Percentiles rank a stretch among this genome's conserved stretches.
Evolutionary conservation across 2,888 invertebrate species (phyloP).

Genomic region (Pollenia griseotomentosa): DNA sequence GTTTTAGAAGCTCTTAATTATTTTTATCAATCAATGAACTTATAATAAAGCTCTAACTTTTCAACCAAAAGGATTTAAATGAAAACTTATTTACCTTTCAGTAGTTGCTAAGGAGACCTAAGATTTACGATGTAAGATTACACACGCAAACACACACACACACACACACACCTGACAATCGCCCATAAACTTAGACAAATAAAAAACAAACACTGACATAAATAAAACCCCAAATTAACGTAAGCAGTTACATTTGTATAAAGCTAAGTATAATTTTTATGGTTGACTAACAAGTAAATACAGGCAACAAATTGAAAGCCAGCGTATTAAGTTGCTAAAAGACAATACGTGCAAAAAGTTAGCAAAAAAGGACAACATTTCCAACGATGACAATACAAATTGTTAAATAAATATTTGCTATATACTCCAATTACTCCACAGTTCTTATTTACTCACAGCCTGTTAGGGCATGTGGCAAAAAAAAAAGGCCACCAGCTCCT

Average conservation of each 20-base stretch:
- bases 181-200: background rate
- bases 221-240: background rate
- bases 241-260: background rate
- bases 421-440: constrained; percentile 6
- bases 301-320: background rate
- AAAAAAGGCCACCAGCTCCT: background rate
- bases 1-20: too few species aligned
- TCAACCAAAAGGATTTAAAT: too few species aligned
- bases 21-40: too few species aligned
- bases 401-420: constrained; percentile 23
- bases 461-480: too few species aligned
- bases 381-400: constrained; percentile 16
- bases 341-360: background rate
- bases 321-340: background rate
- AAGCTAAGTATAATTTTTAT: constrained; percentile 9
- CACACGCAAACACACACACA: too few species aligned
- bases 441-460: background rate
- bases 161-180: background rate
- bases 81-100: too few species aligned
- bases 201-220: constrained; percentile 5
- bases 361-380: background rate
- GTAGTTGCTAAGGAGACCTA: too few species aligned
- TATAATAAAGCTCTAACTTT: too few species aligned
- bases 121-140: too few species aligned
- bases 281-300: constrained; percentile 42